Percentiles rank a stretch among this genome's conserved stretches.
Evolutionary conservation across 2,888 invertebrate species (phyloP).

Genomic region (Andrena marginata): DNA sequence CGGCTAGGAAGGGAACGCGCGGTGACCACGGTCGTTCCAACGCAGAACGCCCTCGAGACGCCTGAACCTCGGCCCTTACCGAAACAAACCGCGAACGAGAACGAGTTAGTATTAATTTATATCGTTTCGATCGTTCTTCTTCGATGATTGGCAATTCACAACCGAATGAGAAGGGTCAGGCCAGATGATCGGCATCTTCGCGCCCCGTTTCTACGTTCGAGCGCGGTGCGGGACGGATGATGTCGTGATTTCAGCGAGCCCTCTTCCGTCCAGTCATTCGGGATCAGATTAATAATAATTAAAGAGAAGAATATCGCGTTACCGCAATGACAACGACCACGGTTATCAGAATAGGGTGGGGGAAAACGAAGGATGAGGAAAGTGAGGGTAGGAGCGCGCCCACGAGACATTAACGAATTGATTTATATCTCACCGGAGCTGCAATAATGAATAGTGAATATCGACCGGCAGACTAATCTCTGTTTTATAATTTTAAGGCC

Average conservation of each 20-base stretch:
- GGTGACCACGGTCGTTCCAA: constrained; percentile 28
- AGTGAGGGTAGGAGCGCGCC: constrained; percentile 30
- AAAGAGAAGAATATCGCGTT: constrained; percentile 35
- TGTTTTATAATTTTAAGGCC: constrained; percentile 82
- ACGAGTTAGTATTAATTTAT: constrained; percentile 19
- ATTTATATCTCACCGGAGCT: constrained; percentile 74
- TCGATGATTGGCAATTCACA: constrained; percentile 7
- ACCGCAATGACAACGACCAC: constrained; percentile 68
- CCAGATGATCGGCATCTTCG: constrained; percentile 3
- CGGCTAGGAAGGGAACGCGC: constrained; percentile 34
- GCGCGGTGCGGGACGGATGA: constrained; percentile 66
- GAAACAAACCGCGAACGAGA: neutral
- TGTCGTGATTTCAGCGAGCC: constrained; percentile 72
- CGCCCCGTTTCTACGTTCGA: constrained; percentile 18
- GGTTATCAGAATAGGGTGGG: constrained; percentile 24
- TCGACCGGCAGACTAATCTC: constrained; percentile 79
- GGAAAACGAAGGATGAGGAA: neutral
- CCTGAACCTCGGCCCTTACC: constrained; percentile 66
- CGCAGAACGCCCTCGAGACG: constrained; percentile 2
- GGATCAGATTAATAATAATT: constrained; percentile 63
- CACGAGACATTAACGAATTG: constrained; percentile 42
- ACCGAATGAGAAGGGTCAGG: neutral
- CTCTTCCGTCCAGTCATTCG: constrained; percentile 78
- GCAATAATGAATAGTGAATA: constrained; percentile 78
- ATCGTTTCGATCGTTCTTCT: constrained; percentile 14